Evolutionary conservation across 2,797 vertebrate genomes (phyloP).

Genomic region (Phoeniculus purpureus): DNA sequence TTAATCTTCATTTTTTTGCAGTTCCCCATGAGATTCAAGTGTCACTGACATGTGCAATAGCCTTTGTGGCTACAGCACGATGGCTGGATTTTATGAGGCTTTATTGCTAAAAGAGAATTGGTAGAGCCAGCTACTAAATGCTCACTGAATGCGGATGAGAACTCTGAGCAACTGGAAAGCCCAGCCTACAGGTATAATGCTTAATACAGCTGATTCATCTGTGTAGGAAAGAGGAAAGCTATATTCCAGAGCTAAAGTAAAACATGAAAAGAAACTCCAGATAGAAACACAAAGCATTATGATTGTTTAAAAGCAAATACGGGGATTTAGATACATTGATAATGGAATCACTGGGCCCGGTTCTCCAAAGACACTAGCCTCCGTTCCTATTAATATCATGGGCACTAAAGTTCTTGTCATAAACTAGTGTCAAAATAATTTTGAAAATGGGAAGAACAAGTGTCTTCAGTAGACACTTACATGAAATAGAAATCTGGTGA

Average conservation of each 20-base stretch:
- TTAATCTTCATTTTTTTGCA: neutral
- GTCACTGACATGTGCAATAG: neutral
- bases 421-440: neutral
- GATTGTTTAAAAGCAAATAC: neutral
- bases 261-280: neutral
- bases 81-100: neutral
- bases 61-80: neutral
- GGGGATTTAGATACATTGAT: neutral
- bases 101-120: neutral
- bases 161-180: neutral
- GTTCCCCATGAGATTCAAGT: neutral
- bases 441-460: neutral
- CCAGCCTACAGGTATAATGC: neutral
- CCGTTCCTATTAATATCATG: neutral
- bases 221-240: neutral
- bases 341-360: neutral
- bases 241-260: neutral
- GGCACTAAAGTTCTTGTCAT: neutral
- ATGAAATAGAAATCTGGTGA: slow-evolving; percentile 38
- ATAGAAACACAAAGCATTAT: neutral
- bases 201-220: neutral
- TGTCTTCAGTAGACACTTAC: slow-evolving; percentile 50
- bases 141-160: neutral
- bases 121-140: neutral
- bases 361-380: neutral